These are phyloP conservation scores for Montipora efflorescens DNA, from an alignment of 64 coral and sea anemone species.

Conservation along the genomic window DNA sequence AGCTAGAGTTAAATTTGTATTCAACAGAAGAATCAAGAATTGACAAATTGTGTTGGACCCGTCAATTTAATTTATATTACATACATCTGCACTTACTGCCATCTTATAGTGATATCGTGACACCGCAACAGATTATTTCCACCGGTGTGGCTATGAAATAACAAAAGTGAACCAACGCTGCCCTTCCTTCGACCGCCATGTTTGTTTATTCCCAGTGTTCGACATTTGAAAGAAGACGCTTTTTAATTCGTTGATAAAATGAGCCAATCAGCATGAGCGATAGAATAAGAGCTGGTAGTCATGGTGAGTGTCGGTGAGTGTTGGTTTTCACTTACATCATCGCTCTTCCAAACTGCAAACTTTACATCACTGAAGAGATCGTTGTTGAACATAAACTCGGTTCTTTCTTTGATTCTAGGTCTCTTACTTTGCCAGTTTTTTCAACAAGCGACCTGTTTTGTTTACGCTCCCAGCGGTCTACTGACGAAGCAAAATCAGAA, in stretches of 20 bases:
- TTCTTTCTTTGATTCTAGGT: too few relatives aligned
- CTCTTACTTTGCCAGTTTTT: too few relatives aligned
- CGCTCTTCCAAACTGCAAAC: too few relatives aligned
- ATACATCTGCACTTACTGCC: constrained; percentile 18
- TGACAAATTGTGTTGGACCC: not conserved
- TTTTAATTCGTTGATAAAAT: not conserved
- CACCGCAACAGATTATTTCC: constrained; percentile 58
- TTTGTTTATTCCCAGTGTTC: not conserved
- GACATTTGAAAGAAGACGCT: not conserved
- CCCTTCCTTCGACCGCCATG: not conserved
- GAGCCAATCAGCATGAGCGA: not conserved
- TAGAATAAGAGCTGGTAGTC: not conserved
- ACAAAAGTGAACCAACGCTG: not conserved
- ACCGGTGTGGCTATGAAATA: not conserved
- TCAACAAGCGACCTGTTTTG: too few relatives aligned
- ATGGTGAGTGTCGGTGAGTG: too few relatives aligned
- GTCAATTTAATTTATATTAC: not conserved
- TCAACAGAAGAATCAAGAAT: not conserved
- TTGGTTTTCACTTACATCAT: too few relatives aligned
- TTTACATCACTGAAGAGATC: too few relatives aligned
- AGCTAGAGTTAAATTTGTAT: not conserved
- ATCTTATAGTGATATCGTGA: constrained; percentile 90
- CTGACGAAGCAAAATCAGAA: too few relatives aligned
- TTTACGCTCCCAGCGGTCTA: too few relatives aligned
- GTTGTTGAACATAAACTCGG: too few relatives aligned